Evolutionary conservation across 2,888 invertebrate species (phyloP), one percentile per base, ranked within the genome.

Genomic region (Caenorhabditis drosophilae): DNA sequence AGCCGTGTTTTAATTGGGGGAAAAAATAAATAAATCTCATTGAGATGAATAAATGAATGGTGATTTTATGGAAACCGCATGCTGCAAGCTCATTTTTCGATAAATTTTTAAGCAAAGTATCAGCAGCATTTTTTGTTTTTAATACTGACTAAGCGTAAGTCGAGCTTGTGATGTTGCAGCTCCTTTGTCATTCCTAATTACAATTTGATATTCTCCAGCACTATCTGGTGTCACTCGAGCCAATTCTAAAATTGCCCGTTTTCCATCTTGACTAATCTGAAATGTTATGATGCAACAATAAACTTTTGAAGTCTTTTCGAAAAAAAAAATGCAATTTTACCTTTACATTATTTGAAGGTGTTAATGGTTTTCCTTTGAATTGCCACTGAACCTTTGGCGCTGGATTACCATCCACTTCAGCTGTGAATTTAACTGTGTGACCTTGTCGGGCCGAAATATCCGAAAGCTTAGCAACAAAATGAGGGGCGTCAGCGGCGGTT

Each of bases 81-180:
- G n/a, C n/a, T n/a, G n/a, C n/a, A n/a, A n/a, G n/a, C n/a, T n/a
- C n/a, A n/a, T n/a, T n/a, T n/a, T n/a, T n/a, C n/a, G n/a, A n/a
- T 31, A 12, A 31, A 9, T 31, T 31, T 31, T 31, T 31, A 9
- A 12, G 31, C 31, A 12, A 31, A 12, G 26, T 45, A 16, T 45
- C 44, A 45, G 26, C 44, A 45, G 44, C 9, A 27, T n/a, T 26
- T 27, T 45, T 16, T 27, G 16, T 12, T 16, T 27, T 22, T 15
- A 22, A 36, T 58, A 66, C 73, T 48, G 53, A 75, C 75, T 71
- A 53, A 83, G 61, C 38, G 73, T 80, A 50, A 83, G 73, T 49
- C 78, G 77, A 57, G 83, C 80, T 67, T 76, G 76, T 25, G 75
- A 79, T 47, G 77, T 70, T 25, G 81, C 80, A 26, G 78, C 74